A percentile compares a stretch with the other conserved stretches of the same genome.
Evolutionary conservation across 2,888 invertebrate genomes (phyloP).

Genomic region (Andrena praecox): DNA sequence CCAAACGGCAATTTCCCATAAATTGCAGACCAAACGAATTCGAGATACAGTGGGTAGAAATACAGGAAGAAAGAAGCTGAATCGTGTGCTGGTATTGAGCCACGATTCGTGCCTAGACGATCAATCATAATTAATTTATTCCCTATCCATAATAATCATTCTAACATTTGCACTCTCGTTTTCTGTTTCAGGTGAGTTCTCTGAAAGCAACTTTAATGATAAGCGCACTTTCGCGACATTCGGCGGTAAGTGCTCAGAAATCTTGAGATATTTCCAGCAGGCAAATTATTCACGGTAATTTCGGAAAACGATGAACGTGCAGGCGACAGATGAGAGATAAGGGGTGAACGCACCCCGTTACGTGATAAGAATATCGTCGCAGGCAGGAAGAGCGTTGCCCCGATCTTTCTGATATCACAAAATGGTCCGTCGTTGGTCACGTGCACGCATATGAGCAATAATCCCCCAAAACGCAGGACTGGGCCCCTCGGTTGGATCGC

Average conservation of each 20-base stretch:
- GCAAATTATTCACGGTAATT: neutral
- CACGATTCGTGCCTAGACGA: neutral
- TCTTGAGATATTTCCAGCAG: neutral
- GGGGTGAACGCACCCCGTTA: neutral
- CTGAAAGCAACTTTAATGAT: neutral
- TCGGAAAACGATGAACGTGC: conserved; percentile 16
- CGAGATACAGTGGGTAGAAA: neutral
- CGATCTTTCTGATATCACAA: conserved; percentile 45
- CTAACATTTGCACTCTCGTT: conserved; percentile 17
- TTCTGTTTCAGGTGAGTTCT: conserved; percentile 72
- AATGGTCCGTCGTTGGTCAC: conserved; percentile 47
- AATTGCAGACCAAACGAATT: neutral
- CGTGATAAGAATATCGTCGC: conserved; percentile 12
- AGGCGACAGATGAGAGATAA: conserved; percentile 28
- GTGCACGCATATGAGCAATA: conserved; percentile 51
- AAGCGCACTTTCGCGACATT: neutral
- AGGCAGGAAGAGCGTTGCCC: conserved; percentile 7
- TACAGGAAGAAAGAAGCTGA: neutral
- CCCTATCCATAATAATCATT: neutral
- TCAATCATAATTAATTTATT: neutral
- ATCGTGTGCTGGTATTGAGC: too few relatives aligned
- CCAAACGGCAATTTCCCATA: conserved; percentile 20
- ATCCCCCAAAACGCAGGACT: conserved; percentile 50
- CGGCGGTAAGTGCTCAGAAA: conserved; percentile 35
- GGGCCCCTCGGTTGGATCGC: conserved; percentile 42